phyloP scores from a whole-genome alignment of 2,888 invertebrate genomes.

The Drosophila atripex region DNA sequence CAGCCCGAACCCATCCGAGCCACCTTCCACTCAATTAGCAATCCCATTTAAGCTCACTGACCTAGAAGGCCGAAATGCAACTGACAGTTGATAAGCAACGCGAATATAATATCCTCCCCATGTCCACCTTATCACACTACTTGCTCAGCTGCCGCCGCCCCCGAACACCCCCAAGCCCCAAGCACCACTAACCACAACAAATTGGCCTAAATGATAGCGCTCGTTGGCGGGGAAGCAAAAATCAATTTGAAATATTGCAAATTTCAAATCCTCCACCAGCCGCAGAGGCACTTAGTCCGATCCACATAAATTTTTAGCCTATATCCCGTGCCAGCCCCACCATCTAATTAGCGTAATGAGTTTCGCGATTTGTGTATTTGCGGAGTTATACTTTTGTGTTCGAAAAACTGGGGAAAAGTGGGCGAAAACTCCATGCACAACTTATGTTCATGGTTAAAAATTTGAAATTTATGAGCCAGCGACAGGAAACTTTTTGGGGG shows the following conservation, averaged over 20 bases:
- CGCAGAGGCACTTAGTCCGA: slow-evolving; percentile 45
- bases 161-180: not conserved
- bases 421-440: slow-evolving; percentile 37
- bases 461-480: slow-evolving; percentile 67
- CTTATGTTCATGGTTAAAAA: slow-evolving; percentile 67
- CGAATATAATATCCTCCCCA: slow-evolving; percentile 1
- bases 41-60: slow-evolving; percentile 43
- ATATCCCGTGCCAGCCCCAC: not conserved
- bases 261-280: slow-evolving; percentile 43
- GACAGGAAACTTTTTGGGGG: slow-evolving; percentile 56
- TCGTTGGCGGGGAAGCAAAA: slow-evolving; percentile 51
- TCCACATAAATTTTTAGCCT: slow-evolving; percentile 47
- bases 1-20: not conserved
- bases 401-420: slow-evolving; percentile 23
- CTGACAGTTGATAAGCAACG: slow-evolving; percentile 55
- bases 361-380: slow-evolving; percentile 63
- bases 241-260: slow-evolving; percentile 63
- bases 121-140: not conserved
- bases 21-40: slow-evolving; percentile 48
- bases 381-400: slow-evolving; percentile 42
- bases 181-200: slow-evolving; percentile 24
- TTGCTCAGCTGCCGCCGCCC: too few species aligned
- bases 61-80: slow-evolving; percentile 42
- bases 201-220: slow-evolving; percentile 56
- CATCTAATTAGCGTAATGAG: slow-evolving; percentile 74